These are phyloP conservation scores for Pristionchus mayeri DNA, from an alignment of 2,888 invertebrate species.

Conservation along the genomic window DNA sequence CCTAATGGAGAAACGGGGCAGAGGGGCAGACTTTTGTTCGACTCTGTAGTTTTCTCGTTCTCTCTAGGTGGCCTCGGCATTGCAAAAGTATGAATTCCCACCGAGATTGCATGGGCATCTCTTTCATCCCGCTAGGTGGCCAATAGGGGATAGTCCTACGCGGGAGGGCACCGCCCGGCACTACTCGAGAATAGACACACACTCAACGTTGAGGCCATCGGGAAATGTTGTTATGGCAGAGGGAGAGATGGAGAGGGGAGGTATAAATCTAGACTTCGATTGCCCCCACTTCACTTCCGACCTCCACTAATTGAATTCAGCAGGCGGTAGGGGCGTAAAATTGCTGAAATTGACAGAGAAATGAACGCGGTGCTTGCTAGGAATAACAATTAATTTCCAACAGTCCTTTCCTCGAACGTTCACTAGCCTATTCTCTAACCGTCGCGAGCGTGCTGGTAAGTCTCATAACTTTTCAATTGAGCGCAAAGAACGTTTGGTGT, in stretches of 20 bases:
- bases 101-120: too few relatives aligned
- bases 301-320: neutral
- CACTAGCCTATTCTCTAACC: too few relatives aligned
- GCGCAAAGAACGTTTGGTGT: too few relatives aligned
- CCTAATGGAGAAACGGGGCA: slow-evolving; percentile 35
- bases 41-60: neutral
- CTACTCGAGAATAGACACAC: neutral
- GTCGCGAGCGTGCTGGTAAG: too few relatives aligned
- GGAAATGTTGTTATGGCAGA: neutral
- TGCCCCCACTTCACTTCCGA: too few relatives aligned
- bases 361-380: too few relatives aligned
- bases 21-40: neutral
- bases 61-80: too few relatives aligned
- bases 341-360: too few relatives aligned
- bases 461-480: too few relatives aligned
- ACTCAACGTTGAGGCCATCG: neutral
- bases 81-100: too few relatives aligned
- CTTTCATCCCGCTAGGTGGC: neutral
- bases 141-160: neutral
- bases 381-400: too few relatives aligned
- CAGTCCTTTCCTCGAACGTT: too few relatives aligned
- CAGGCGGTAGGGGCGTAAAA: neutral
- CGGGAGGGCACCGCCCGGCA: neutral
- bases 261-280: neutral
- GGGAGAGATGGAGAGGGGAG: neutral